Evolutionary conservation across 2,888 invertebrate species (phyloP).

Genomic region (Ceraclea dissimilis): DNA sequence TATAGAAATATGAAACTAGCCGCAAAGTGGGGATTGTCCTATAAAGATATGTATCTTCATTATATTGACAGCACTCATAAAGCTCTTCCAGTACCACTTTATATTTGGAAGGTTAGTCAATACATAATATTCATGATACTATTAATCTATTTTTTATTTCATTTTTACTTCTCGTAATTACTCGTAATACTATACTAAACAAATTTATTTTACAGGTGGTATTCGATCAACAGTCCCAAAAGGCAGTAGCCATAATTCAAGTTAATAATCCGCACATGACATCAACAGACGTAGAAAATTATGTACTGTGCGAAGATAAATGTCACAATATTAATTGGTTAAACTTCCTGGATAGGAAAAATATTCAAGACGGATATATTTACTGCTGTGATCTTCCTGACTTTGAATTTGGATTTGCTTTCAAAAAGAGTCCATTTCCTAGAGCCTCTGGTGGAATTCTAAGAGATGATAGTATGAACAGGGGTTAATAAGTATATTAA

Average conservation of each 20-base stretch:
- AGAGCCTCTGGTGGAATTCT: slow-evolving; percentile 22
- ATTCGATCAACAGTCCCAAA: slow-evolving; percentile 23
- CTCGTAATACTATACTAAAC: background rate
- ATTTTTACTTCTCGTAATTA: background rate
- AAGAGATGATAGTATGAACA: slow-evolving; percentile 18
- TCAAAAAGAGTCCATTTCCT: slow-evolving; percentile 25
- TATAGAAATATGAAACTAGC: slow-evolving; percentile 23
- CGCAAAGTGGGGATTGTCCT: slow-evolving; percentile 24
- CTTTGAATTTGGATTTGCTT: slow-evolving; percentile 25
- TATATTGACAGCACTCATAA: slow-evolving; percentile 22
- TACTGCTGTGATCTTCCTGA: slow-evolving; percentile 26
- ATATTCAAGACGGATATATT: slow-evolving; percentile 23
- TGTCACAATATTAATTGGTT: slow-evolving; percentile 26
- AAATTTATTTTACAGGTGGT: slow-evolving; percentile 21
- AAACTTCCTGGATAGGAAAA: slow-evolving; percentile 25
- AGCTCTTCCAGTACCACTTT: slow-evolving; percentile 26
- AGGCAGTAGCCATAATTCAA: slow-evolving; percentile 25
- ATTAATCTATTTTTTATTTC: background rate
- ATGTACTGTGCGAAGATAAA: slow-evolving; percentile 24
- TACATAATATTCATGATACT: too few relatives aligned
- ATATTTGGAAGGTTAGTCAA: slow-evolving; percentile 25
- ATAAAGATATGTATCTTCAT: slow-evolving; percentile 25
- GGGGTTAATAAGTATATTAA: slow-evolving; percentile 18
- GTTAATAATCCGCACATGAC: slow-evolving; percentile 24
- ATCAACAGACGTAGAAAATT: slow-evolving; percentile 21